Evolutionary conservation across 1,140 invertebrate genomes (phyloP), one percentile per base, ranked within the genome.

Genomic region (Nasonia vitripennis): DNA sequence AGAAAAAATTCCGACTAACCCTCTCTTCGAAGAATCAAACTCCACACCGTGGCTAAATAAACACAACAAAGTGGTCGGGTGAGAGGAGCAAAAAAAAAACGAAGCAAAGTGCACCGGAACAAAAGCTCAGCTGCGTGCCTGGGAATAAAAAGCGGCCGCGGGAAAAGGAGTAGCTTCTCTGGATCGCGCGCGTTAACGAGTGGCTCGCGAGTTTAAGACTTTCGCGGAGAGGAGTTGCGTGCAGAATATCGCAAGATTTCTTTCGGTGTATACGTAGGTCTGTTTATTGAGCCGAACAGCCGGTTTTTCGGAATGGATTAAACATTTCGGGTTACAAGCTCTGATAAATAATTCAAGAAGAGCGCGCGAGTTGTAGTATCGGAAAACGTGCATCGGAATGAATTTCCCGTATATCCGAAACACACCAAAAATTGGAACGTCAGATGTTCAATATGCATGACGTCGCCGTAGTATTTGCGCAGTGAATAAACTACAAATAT

Each of bases 1-100:
- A 17, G n/a, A 62, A 62, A 62, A 62, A 62, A 51, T 51, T 14
- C 48, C 48, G 12, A 2, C 48, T 4, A 51, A 12, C 1, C 48
- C 48, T n/a, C 37, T 45, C 34, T 2, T 11, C 17, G 37, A 77
- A 77, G 71, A 75, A 77, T 83, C 62, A 67, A 83, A 83, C 75
- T 14, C 7, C 51, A 10, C 51, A 10, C 23, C 3, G 31, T 14
- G n/a, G 27, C 2, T 71, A 27, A 45, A 70, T 41, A 45, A 20
- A 55, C 27, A 45, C n/a, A 78, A 78, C 10, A 55, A 62, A 62
- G 55, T 34, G 27, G 48, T 34, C 31, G 51, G 17, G 17, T 9
- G 23, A 34, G 77, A 51, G 7, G 27, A 78, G 41, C 17, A 55
- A 62, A 55, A 9, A 62, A 78, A 27, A 27, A 27, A 27, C 0